These are phyloP conservation scores for Venusia cambrica DNA, from an alignment of 2,888 invertebrate species.

Conservation along the genomic window DNA sequence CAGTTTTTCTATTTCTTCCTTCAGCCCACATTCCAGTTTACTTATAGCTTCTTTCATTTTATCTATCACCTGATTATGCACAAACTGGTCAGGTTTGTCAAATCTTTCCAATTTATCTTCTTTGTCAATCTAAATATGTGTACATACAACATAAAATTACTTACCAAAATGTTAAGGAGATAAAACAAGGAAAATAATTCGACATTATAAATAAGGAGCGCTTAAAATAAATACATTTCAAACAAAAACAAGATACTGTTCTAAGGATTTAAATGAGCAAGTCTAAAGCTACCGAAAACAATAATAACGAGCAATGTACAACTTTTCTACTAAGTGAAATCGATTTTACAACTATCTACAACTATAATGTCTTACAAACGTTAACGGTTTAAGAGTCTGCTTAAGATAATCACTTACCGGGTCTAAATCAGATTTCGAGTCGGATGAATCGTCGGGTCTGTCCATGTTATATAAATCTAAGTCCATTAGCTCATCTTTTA, in stretches of 20 bases:
- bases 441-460: conserved; percentile 30
- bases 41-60: conserved; percentile 67
- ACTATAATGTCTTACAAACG: no score
- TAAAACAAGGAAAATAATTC: conserved; percentile 13
- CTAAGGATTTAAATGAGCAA: no score
- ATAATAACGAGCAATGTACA: no score
- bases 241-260: no score
- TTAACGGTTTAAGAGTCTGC: conserved; percentile 12
- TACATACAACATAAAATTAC: conserved; percentile 18
- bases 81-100: conserved; percentile 50
- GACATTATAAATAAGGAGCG: neutral
- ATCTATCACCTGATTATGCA: conserved; percentile 60
- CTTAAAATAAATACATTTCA: conserved; percentile 3
- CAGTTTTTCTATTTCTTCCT: conserved; percentile 23
- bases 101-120: conserved; percentile 64
- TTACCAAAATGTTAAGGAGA: conserved; percentile 9
- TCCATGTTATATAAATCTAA: conserved; percentile 6
- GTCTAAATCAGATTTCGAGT: conserved; percentile 39
- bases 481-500: conserved; percentile 18
- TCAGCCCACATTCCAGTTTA: conserved; percentile 62
- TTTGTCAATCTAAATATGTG: conserved; percentile 47
- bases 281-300: no score
- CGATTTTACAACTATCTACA: no score
- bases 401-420: conserved; percentile 38
- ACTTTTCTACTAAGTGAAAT: no score